Conservation (phyloP, 1,140 invertebrate genomes). For the Orchesella cincta region DNA sequence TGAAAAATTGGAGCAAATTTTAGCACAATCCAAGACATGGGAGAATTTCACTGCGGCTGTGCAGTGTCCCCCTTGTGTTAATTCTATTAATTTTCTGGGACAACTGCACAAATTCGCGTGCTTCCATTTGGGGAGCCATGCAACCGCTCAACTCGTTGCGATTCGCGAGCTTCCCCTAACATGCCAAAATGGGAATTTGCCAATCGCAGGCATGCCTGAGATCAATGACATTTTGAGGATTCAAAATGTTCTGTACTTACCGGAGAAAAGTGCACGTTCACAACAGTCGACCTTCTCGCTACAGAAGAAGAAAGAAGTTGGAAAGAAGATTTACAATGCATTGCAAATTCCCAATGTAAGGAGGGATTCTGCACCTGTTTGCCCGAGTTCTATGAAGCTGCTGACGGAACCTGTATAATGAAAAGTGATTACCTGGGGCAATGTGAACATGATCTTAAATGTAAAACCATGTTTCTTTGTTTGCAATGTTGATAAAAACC, state of each 20-base stretch:
- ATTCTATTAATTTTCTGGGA: too few species aligned
- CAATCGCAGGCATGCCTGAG: background rate
- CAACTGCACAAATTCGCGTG: too few species aligned
- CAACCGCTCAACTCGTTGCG: background rate
- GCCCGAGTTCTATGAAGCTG: background rate
- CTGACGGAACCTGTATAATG: background rate
- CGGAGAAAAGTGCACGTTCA: constrained; percentile 1
- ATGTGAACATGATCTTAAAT: too few species aligned
- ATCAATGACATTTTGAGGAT: background rate
- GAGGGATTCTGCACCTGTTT: background rate
- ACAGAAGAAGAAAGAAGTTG: background rate
- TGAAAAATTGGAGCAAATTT: too few species aligned
- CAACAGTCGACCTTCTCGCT: background rate
- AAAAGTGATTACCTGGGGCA: too few species aligned
- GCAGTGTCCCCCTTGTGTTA: too few species aligned
- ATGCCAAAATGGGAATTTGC: background rate
- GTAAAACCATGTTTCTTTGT: background rate
- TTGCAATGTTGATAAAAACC: background rate
- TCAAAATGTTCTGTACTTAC: background rate
- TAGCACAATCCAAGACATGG: too few species aligned
- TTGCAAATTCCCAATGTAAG: background rate
- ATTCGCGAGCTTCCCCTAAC: constrained; percentile 1
- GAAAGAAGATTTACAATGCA: background rate
- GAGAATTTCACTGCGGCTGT: too few species aligned
- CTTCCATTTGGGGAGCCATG: background rate